Percentiles rank a stretch among this genome's conserved stretches.
These are phyloP conservation scores for Onychostoma macrolepis DNA, from an alignment of 2,113 vertebrate species.

Conservation along the genomic window DNA sequence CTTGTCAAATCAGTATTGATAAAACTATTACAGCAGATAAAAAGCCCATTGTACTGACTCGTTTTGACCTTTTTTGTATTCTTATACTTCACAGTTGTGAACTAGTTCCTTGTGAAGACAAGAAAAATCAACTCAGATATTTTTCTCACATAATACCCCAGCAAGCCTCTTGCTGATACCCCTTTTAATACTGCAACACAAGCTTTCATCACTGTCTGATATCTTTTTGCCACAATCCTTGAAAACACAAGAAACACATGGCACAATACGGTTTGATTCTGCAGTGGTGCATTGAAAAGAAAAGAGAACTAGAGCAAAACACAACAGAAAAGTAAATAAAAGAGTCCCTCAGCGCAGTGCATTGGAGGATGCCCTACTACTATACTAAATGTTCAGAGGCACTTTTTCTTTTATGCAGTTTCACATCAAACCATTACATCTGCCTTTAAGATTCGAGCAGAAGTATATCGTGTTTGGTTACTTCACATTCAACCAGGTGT, in stretches of 20 bases:
- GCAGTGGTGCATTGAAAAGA: neutral
- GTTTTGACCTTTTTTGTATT: slow-evolving; percentile 14
- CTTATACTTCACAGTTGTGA: neutral
- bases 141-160: neutral
- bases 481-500: neutral
- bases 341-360: neutral
- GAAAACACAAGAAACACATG: neutral
- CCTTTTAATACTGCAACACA: neutral
- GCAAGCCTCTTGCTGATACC: neutral
- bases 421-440: neutral
- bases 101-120: neutral
- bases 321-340: slow-evolving; percentile 4
- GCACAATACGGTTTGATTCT: neutral
- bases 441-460: neutral
- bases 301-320: slow-evolving; percentile 4
- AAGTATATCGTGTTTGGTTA: slow-evolving; percentile 13
- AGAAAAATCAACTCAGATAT: neutral
- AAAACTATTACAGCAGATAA: neutral
- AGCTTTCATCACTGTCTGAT: slow-evolving; percentile 5
- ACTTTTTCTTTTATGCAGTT: neutral
- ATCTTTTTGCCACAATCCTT: neutral
- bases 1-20: neutral
- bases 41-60: neutral
- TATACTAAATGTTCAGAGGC: slow-evolving; percentile 17
- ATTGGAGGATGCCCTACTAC: neutral